These are phyloP conservation scores for Tribolium madens DNA, from an alignment of 1,140 invertebrate species.

Conservation along the genomic window DNA sequence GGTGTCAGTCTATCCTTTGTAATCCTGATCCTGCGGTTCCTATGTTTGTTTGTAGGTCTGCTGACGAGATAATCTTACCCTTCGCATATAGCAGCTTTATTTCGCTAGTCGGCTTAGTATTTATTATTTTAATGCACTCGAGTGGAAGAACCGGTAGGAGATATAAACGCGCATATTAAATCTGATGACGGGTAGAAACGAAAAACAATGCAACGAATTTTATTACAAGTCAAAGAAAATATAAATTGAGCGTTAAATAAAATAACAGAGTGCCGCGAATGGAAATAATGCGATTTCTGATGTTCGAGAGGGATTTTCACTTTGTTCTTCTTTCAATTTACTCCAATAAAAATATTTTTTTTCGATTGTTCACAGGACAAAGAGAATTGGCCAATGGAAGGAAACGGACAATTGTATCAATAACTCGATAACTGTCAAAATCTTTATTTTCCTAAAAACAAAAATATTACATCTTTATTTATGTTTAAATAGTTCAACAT, in stretches of 20 bases:
- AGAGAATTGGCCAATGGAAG: not conserved
- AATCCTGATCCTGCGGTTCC: constrained; percentile 32
- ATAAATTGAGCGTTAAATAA: constrained; percentile 19
- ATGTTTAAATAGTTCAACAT: too few species aligned
- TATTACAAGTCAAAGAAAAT: constrained; percentile 7
- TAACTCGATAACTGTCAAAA: too few species aligned
- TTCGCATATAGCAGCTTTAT: constrained; percentile 30
- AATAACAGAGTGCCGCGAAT: constrained; percentile 8
- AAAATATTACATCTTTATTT: too few species aligned
- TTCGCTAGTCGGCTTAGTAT: constrained; percentile 35
- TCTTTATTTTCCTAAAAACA: too few species aligned
- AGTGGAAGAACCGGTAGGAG: constrained; percentile 1
- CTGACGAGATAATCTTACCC: constrained; percentile 37
- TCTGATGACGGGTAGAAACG: constrained; percentile 20
- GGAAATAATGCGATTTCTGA: not conserved
- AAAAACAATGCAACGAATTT: not conserved
- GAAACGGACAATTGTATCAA: not conserved
- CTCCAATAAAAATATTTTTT: not conserved
- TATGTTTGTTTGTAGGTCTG: constrained; percentile 39
- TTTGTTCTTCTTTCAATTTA: not conserved
- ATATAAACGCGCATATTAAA: constrained; percentile 7
- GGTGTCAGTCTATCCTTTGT: constrained; percentile 40
- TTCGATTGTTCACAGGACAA: not conserved
- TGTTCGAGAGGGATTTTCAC: not conserved
- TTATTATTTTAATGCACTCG: constrained; percentile 34